A percentile compares a stretch with the other conserved stretches of the same genome.
Conservation (phyloP, 2,888 invertebrate genomes). For the Hedychridium roseum region DNA sequence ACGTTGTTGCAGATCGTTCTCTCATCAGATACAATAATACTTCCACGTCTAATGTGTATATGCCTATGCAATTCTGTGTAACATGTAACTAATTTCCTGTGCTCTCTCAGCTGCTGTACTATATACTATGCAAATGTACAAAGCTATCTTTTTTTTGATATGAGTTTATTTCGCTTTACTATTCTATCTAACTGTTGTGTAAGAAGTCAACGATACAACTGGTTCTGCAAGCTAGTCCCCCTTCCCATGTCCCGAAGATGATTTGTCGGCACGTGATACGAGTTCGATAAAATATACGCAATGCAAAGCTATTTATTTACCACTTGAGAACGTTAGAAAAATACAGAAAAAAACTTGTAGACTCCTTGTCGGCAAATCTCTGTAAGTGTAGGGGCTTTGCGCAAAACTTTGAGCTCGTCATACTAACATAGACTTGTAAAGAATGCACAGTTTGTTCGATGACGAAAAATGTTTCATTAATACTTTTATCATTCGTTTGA, state of each 20-base stretch:
- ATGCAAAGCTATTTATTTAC: too few relatives aligned
- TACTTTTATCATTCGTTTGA: too few relatives aligned
- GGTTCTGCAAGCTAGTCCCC: conserved; percentile 41
- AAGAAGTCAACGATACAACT: conserved; percentile 24
- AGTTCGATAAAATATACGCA: too few relatives aligned
- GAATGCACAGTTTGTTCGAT: background rate
- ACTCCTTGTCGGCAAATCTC: too few relatives aligned
- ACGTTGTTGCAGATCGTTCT: too few relatives aligned
- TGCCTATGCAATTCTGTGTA: too few relatives aligned
- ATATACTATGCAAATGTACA: conserved; percentile 2
- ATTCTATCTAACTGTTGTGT: conserved; percentile 17
- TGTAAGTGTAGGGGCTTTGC: too few relatives aligned
- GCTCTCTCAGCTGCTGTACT: conserved; percentile 21
- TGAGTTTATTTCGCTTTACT: conserved; percentile 26
- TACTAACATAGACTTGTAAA: conserved; percentile 1
- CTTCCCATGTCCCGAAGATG: conserved; percentile 5
- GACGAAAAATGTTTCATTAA: background rate
- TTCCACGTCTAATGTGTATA: too few relatives aligned
- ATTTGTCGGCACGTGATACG: conserved; percentile 1
- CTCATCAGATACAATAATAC: too few relatives aligned
- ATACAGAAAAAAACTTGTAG: too few relatives aligned
- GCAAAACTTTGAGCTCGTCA: too few relatives aligned
- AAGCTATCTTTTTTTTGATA: background rate
- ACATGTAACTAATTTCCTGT: conserved; percentile 7
- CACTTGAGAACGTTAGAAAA: too few relatives aligned